These are phyloP conservation scores for Microtus oregoni DNA, from an alignment of 2,113 vertebrate genomes.

Conservation along the genomic window DNA sequence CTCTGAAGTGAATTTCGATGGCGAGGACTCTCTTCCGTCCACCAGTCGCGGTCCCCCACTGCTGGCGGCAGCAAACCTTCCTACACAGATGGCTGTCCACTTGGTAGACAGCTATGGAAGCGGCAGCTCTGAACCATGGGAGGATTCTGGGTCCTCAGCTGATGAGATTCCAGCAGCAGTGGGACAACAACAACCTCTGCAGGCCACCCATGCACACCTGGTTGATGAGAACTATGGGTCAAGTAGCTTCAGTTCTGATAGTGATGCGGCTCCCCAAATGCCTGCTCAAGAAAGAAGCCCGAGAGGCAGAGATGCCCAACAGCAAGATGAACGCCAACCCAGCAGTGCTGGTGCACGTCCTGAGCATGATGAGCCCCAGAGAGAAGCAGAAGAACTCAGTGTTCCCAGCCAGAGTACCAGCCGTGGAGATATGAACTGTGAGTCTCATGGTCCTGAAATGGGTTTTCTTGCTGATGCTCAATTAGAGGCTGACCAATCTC, in stretches of 20 bases:
- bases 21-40: conserved; percentile 74
- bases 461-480: conserved; percentile 72
- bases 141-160: conserved; percentile 66
- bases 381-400: conserved; percentile 83
- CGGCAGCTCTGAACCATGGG: conserved; percentile 88
- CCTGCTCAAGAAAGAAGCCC: conserved; percentile 86
- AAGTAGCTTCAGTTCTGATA: conserved; percentile 83
- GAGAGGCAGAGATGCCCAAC: conserved; percentile 86
- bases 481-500: conserved; percentile 79
- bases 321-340: conserved; percentile 87
- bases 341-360: conserved; percentile 84
- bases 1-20: conserved; percentile 85
- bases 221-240: conserved; percentile 89
- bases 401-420: conserved; percentile 88
- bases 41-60: conserved; percentile 74
- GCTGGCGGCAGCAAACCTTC: conserved; percentile 82
- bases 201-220: conserved; percentile 87
- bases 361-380: conserved; percentile 76
- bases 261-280: conserved; percentile 68
- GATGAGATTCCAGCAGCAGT: conserved; percentile 76
- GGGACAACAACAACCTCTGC: conserved; percentile 85
- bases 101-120: conserved; percentile 90
- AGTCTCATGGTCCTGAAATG: conserved; percentile 84
- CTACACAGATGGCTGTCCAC: conserved; percentile 87
- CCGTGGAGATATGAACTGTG: conserved; percentile 88